These are phyloP conservation scores for Babylonia areolata DNA, from an alignment of 1,140 invertebrate species.

Conservation along the genomic window DNA sequence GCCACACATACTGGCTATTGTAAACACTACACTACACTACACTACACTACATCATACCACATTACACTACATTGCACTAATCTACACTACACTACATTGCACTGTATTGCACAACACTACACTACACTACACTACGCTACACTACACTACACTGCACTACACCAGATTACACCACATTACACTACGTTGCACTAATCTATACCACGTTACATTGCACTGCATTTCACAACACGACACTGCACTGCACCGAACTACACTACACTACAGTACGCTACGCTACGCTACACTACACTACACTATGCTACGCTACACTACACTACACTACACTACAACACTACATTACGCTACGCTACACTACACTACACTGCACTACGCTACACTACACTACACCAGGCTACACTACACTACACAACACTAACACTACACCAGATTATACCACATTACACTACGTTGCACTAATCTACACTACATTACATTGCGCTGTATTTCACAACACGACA, in stretches of 20 bases:
- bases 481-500: too few species aligned
- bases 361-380: neutral
- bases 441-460: too few species aligned
- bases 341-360: neutral
- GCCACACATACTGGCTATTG: too few species aligned
- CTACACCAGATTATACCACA: too few species aligned
- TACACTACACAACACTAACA: too few species aligned
- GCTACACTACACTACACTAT: neutral
- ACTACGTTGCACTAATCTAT: neutral
- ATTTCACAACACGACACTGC: neutral
- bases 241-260: neutral
- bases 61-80: neutral
- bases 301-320: neutral
- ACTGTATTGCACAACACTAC: neutral
- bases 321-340: neutral
- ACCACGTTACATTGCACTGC: neutral
- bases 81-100: neutral
- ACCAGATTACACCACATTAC: neutral
- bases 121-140: neutral
- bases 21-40: neutral
- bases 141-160: neutral
- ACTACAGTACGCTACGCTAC: neutral
- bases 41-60: constrained; percentile 4
- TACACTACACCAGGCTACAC: too few species aligned
- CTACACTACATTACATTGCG: too few species aligned